phyloP scores from a whole-genome alignment of 2,113 vertebrate species.

The Prolemur simus region DNA sequence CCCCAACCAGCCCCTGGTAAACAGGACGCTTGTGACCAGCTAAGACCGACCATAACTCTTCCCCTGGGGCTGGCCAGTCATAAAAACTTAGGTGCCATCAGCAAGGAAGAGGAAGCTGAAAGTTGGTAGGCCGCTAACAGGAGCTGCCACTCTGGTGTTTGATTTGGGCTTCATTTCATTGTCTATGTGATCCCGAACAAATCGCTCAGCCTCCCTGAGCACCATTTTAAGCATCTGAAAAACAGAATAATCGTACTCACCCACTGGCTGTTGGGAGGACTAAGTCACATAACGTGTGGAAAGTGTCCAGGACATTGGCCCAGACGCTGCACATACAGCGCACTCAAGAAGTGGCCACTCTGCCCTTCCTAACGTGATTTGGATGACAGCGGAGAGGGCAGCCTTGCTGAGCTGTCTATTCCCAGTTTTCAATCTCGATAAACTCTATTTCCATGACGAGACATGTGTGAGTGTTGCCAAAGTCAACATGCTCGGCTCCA shows the following conservation, averaged over 20 bases:
- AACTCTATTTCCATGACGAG: conserved; percentile 36
- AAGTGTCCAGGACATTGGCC: accelerated
- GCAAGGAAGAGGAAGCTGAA: neutral
- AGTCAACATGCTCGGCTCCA: neutral
- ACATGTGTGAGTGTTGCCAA: neutral
- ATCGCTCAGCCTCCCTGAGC: neutral
- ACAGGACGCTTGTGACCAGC: neutral
- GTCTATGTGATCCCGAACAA: neutral
- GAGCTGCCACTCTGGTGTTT: neutral
- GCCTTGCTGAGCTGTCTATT: neutral
- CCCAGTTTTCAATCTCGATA: neutral
- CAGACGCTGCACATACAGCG: accelerated
- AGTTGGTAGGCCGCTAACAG: neutral
- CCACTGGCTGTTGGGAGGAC: neutral
- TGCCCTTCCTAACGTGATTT: accelerated
- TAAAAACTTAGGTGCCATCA: neutral
- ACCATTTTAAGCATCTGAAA: neutral
- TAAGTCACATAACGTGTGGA: accelerated
- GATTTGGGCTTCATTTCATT: neutral
- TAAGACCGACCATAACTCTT: neutral
- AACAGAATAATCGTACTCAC: neutral
- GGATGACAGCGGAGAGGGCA: neutral
- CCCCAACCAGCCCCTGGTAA: neutral
- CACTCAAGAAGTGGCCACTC: accelerated
- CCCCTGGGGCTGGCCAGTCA: neutral